Evolutionary conservation across 2,113 vertebrate species (phyloP).

Genomic region (Stigmatopora argus): DNA sequence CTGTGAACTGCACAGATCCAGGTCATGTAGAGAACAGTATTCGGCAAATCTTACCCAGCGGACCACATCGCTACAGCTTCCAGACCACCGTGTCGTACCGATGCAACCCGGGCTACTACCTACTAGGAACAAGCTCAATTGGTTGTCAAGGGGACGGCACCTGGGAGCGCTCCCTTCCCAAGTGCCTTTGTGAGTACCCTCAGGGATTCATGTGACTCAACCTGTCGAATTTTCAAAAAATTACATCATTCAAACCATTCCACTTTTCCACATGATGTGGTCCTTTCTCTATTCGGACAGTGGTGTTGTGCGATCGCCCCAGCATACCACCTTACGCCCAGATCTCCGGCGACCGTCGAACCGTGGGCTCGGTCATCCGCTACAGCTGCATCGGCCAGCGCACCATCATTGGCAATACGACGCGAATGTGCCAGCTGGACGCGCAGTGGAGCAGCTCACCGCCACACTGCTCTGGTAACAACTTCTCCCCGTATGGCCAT

Average conservation of each 20-base stretch:
- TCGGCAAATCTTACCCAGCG: conserved; percentile 80
- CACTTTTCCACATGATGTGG: not conserved
- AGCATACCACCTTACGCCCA: conserved; percentile 84
- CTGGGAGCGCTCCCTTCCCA: conserved; percentile 90
- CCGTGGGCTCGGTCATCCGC: conserved; percentile 83
- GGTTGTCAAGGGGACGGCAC: conserved; percentile 94
- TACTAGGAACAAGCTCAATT: conserved; percentile 87
- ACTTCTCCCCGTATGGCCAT: conserved; percentile 13
- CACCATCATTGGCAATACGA: conserved; percentile 83
- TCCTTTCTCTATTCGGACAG: conserved; percentile 58
- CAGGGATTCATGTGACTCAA: not conserved
- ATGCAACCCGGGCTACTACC: conserved; percentile 88
- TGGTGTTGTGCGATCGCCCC: conserved; percentile 91
- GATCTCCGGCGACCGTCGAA: conserved; percentile 83
- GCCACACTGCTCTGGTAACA: conserved; percentile 92
- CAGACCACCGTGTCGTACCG: conserved; percentile 87
- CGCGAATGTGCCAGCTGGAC: conserved; percentile 88
- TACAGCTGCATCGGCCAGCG: conserved; percentile 84
- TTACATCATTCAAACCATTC: no score
- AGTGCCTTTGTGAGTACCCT: conserved; percentile 86
- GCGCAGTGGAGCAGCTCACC: conserved; percentile 93
- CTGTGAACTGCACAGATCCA: conserved; percentile 94
- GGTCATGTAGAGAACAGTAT: conserved; percentile 89
- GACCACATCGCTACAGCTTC: conserved; percentile 88
- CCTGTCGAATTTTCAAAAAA: not conserved